Conservation (phyloP, 2,888 invertebrate genomes). For the Clitarchus hookeri region DNA sequence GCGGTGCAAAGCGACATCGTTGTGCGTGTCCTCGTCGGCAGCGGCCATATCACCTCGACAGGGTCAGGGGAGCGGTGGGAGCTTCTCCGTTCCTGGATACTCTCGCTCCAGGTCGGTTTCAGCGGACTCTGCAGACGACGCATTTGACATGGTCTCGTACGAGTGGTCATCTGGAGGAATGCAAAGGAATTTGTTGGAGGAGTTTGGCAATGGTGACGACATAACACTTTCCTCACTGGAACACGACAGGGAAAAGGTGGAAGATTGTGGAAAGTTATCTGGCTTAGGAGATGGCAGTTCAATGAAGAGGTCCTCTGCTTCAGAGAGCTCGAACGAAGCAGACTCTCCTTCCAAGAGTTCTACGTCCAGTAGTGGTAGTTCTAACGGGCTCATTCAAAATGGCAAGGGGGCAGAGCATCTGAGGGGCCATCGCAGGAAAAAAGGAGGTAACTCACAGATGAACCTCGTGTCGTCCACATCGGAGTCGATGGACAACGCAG, state of each 20-base stretch:
- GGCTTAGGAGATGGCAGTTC: not conserved
- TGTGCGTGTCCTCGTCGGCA: constrained; percentile 31
- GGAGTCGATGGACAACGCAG: constrained; percentile 29
- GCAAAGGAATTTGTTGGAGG: not conserved
- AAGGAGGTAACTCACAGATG: constrained; percentile 18
- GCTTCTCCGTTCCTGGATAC: not conserved
- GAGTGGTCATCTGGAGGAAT: constrained; percentile 5
- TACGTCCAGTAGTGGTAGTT: constrained; percentile 30
- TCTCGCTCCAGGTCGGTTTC: constrained; percentile 33
- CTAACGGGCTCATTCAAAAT: not conserved
- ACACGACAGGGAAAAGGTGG: not conserved
- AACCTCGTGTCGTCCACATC: constrained; percentile 7
- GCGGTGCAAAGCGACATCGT: constrained; percentile 31
- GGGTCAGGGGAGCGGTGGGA: not conserved
- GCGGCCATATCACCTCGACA: constrained; percentile 25
- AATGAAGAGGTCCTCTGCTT: constrained; percentile 27
- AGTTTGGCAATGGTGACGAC: not conserved
- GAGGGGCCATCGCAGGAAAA: constrained; percentile 18
- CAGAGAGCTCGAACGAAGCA: constrained; percentile 35
- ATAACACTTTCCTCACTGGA: not conserved
- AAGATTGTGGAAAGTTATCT: not conserved
- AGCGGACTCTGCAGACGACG: constrained; percentile 29
- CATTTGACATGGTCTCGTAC: constrained; percentile 12
- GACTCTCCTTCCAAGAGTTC: constrained; percentile 33
- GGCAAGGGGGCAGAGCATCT: not conserved